Evolutionary conservation across 1,140 invertebrate species (phyloP).

Genomic region (Euschistus heros): DNA sequence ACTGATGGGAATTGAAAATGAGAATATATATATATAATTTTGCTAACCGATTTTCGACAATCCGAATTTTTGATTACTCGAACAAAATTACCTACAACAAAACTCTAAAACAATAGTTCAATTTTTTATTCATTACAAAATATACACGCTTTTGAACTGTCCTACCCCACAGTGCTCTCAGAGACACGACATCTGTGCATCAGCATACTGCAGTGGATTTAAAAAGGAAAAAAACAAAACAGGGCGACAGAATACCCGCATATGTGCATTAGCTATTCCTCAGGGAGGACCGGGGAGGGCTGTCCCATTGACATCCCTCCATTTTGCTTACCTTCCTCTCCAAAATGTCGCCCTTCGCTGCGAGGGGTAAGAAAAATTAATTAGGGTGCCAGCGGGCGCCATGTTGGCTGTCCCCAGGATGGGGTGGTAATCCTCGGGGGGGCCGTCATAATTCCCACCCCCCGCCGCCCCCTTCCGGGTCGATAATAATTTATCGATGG

Average conservation of each 20-base stretch:
- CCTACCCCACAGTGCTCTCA: no score
- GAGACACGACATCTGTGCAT: neutral
- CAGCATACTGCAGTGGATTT: neutral
- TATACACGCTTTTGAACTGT: no score
- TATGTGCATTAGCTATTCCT: neutral
- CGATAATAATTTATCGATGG: conserved; percentile 8
- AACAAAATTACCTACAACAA: no score
- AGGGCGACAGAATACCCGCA: neutral
- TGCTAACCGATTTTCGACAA: no score
- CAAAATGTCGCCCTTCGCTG: conserved; percentile 11
- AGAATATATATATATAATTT: no score
- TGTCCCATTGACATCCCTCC: neutral
- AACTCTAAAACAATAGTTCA: no score
- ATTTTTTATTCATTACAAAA: no score
- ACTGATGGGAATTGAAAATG: no score
- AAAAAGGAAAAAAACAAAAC: no score
- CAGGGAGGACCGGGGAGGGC: neutral
- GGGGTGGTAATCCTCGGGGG: conserved; percentile 8
- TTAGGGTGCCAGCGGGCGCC: conserved; percentile 12
- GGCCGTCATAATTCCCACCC: neutral
- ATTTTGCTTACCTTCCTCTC: conserved; percentile 9
- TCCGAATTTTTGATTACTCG: no score
- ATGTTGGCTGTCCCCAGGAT: conserved; percentile 11
- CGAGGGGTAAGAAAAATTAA: conserved; percentile 14
- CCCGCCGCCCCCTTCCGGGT: neutral